phyloP scores from a whole-genome alignment of 2,113 vertebrate species.

The Ceyx margarethae region DNA sequence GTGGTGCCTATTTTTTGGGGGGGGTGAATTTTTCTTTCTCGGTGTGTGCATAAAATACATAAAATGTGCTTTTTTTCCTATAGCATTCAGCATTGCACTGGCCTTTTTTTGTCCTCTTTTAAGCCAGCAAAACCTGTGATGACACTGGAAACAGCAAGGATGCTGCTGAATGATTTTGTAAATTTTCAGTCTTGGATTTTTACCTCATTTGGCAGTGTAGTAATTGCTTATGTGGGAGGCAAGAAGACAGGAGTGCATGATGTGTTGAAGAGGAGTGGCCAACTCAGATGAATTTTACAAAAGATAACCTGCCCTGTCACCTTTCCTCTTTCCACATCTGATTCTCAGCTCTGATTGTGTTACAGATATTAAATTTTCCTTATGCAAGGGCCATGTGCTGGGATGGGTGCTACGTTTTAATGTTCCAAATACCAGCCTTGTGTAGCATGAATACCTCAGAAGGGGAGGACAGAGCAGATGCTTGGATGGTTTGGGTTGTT shows the following conservation, averaged over 20 bases:
- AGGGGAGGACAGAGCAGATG: background rate
- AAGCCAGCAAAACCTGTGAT: background rate
- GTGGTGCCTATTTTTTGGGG: background rate
- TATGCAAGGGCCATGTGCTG: background rate
- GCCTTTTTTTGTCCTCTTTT: background rate
- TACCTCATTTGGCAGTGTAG: slow-evolving; percentile 45
- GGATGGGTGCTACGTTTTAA: background rate
- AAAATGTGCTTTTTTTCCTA: background rate
- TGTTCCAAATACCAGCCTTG: background rate
- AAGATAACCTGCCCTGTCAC: background rate
- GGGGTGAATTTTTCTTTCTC: slow-evolving; percentile 26
- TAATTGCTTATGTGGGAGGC: slow-evolving; percentile 25
- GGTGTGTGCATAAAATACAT: slow-evolving; percentile 19
- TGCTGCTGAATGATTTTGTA: background rate
- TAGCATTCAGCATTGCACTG: background rate
- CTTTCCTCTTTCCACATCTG: background rate
- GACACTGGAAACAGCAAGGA: background rate
- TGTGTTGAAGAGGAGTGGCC: background rate
- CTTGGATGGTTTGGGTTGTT: slow-evolving; percentile 28
- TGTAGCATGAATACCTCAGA: background rate
- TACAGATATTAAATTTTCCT: background rate
- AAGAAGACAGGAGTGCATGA: slow-evolving; percentile 7
- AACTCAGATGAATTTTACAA: background rate
- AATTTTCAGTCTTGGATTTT: slow-evolving; percentile 38
- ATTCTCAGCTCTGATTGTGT: background rate